Conservation (phyloP, 2,113 vertebrate species). For the Osmerus mordax region DNA sequence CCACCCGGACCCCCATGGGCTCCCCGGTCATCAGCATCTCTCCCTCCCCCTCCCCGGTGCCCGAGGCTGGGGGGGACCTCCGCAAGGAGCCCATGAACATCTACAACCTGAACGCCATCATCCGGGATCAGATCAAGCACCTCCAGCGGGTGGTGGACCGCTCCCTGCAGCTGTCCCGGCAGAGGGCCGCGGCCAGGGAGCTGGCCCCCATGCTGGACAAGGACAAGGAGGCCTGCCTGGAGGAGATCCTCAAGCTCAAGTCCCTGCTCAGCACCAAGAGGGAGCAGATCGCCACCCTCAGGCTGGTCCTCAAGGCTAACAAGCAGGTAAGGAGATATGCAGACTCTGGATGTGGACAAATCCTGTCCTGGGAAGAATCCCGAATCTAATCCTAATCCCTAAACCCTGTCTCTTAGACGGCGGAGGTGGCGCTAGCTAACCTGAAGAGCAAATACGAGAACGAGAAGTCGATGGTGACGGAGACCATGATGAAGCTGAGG, state of each 20-base stretch:
- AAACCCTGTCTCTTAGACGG: slow-evolving; percentile 74
- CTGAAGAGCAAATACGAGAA: slow-evolving; percentile 99
- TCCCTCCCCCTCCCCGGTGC: slow-evolving; percentile 79
- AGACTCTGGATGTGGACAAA: neutral
- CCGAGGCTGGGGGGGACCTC: slow-evolving; percentile 85
- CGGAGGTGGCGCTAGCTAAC: slow-evolving; percentile 92
- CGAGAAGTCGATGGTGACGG: slow-evolving; percentile 95
- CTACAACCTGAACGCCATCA: slow-evolving; percentile 97
- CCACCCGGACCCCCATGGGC: slow-evolving; percentile 74
- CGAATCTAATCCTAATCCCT: slow-evolving; percentile 22
- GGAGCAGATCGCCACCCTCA: slow-evolving; percentile 94
- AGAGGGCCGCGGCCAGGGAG: slow-evolving; percentile 89
- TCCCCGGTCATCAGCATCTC: slow-evolving; percentile 79
- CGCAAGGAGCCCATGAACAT: slow-evolving; percentile 98
- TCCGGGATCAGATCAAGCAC: slow-evolving; percentile 97
- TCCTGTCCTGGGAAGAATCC: neutral
- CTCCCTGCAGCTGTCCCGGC: slow-evolving; percentile 90
- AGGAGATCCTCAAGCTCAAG: slow-evolving; percentile 96
- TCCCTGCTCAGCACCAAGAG: slow-evolving; percentile 54
- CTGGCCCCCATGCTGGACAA: slow-evolving; percentile 90
- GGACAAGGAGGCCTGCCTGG: slow-evolving; percentile 95
- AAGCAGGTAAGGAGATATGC: slow-evolving; percentile 83
- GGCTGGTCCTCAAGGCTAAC: slow-evolving; percentile 95
- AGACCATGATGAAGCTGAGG: slow-evolving; percentile 97
- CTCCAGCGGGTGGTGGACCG: slow-evolving; percentile 95